Percentiles rank a stretch among this genome's conserved stretches.
phyloP scores from a whole-genome alignment of 1,140 invertebrate species.

The Maconellicoccus hirsutus region DNA sequence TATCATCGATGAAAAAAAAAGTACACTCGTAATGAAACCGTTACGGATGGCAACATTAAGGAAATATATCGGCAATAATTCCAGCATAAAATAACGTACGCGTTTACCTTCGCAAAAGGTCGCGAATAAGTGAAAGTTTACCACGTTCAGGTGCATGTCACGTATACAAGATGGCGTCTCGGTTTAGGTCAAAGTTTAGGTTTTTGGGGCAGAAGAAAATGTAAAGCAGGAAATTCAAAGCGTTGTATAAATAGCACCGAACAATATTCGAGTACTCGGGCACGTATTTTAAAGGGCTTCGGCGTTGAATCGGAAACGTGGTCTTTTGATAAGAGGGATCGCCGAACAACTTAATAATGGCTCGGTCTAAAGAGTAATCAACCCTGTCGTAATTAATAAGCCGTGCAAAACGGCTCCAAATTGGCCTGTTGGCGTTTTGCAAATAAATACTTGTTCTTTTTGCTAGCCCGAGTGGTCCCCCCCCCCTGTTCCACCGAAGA shows the following conservation, averaged over 20 bases:
- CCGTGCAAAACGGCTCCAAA: background rate
- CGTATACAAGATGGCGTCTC: background rate
- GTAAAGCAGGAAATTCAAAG: conserved; percentile 4
- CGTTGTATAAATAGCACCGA: background rate
- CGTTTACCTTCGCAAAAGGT: background rate
- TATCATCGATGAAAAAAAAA: too few relatives aligned
- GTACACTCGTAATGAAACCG: background rate
- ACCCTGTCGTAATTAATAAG: conserved; percentile 4
- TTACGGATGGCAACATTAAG: background rate
- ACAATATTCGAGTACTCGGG: background rate
- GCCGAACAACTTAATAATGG: conserved; percentile 1
- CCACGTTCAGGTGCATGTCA: background rate
- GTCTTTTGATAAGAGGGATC: background rate
- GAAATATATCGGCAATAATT: background rate
- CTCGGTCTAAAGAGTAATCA: conserved; percentile 8
- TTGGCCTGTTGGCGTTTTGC: background rate
- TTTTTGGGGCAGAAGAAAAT: background rate
- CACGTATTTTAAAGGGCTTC: conserved; percentile 7
- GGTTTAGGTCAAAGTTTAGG: background rate
- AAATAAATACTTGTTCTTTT: background rate
- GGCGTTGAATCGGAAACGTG: background rate
- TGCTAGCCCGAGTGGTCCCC: too few relatives aligned
- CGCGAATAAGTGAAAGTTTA: conserved; percentile 3
- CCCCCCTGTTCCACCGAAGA: too few relatives aligned
- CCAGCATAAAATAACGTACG: background rate